Base-by-base conservation (phyloP, 2,113 vertebrate species). In the Blennius ocellaris region DNA sequence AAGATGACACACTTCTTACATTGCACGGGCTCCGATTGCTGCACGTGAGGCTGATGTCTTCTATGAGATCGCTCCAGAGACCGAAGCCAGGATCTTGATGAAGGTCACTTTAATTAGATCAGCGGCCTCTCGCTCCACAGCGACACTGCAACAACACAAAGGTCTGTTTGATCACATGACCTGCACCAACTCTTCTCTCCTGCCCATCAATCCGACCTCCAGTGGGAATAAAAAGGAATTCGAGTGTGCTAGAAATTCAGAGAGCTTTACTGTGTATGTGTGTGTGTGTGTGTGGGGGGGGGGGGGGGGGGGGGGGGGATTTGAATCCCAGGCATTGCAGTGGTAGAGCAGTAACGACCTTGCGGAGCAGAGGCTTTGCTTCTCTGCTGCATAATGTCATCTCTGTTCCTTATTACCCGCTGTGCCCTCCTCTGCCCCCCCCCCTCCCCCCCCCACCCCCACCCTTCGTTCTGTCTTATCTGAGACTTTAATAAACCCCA, bases 61-160 rank as follows among this genome's bases (percentile, higher is more conserved):
- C n/a, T 41, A 14, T 67, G n/a, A 66, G 67, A 58, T 41, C 48
- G 56, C 30, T 58, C 12, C 40, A 11, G n/a, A 51, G 57, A 47
- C 40, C 37, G 10, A 50, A 16, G 11, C 37, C 17, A 73, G 71
- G 57, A 67, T 43, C 39, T 40, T 10, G 49, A 65, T 21, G 48
- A 72, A 45, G 75, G 58, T 82, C 64, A 69, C 52, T 65, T 56
- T 48, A 80, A 69, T 74, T 40, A 71, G 59, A 69, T 59, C n/a
- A 55, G 21, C 1, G 40, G 21, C 40, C 21, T n/a, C n/a, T 47
- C 67, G 51, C n/a, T 56, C 39, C n/a, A 38, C 45, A 66, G 55
- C 49, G 43, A 37, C 17, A 54, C 43, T 49, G n/a, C 5, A 41
- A 44, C 49, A 37, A 49, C 50, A 64, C 59, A 57, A 57, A 64